These are phyloP conservation scores for Seira ritae DNA, from an alignment of 2,888 invertebrate species.

Conservation along the genomic window DNA sequence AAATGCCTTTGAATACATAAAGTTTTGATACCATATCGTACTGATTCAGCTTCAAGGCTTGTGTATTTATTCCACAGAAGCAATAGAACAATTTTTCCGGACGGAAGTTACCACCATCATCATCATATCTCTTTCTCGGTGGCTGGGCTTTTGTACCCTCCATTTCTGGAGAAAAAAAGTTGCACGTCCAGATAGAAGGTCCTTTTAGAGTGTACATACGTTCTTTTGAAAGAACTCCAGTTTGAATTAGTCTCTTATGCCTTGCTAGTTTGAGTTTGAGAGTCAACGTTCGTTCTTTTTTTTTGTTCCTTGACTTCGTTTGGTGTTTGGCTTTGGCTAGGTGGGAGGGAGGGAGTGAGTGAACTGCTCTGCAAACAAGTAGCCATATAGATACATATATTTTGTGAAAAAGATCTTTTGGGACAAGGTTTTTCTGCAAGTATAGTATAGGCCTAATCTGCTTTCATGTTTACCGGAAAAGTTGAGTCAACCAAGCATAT, in stretches of 20 bases:
- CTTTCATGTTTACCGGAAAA: constrained; percentile 25
- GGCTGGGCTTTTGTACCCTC: too few species aligned
- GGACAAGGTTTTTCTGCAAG: neutral
- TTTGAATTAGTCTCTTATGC: too few species aligned
- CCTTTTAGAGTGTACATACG: neutral
- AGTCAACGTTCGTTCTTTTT: too few species aligned
- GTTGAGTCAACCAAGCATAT: constrained; percentile 43
- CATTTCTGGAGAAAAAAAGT: neutral
- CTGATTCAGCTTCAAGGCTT: constrained; percentile 13
- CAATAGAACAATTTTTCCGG: constrained; percentile 28
- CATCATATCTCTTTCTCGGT: too few species aligned
- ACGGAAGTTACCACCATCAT: neutral
- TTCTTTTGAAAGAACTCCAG: neutral
- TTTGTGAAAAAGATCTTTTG: neutral
- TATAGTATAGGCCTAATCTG: neutral
- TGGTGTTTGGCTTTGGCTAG: constrained; percentile 12
- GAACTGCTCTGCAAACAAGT: neutral
- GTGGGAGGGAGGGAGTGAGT: neutral
- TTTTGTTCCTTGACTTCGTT: too few species aligned
- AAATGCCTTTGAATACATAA: neutral
- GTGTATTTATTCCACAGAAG: neutral
- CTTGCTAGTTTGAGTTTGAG: too few species aligned
- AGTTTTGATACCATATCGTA: neutral
- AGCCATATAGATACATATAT: neutral
- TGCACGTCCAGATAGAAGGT: neutral